Conservation (phyloP, 2,797 vertebrate genomes). For the Phrynocephalus guinanensis region DNA sequence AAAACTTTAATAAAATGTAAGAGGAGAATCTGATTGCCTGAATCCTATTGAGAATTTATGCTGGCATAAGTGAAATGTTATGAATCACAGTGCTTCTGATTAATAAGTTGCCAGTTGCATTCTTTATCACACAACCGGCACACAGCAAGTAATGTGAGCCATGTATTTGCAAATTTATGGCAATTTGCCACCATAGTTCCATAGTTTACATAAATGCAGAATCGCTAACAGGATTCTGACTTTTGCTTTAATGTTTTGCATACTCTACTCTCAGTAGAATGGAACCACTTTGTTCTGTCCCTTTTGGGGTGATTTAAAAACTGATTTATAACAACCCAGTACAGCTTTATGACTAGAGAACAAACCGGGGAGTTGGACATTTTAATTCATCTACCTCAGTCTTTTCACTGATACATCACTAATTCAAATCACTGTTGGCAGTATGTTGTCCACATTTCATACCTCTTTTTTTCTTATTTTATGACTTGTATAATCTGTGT, state of each 20-base stretch:
- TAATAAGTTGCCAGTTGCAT: too few species aligned
- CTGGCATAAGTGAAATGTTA: too few species aligned
- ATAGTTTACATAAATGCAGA: too few species aligned
- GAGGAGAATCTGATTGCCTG: background rate
- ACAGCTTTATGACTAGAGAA: background rate
- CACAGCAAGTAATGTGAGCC: too few species aligned
- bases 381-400: background rate
- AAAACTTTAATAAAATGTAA: background rate
- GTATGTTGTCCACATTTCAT: background rate
- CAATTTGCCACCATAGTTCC: too few species aligned
- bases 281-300: background rate
- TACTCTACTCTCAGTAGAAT: background rate
- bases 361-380: background rate
- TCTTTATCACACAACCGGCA: too few species aligned
- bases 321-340: background rate
- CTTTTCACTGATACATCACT: constrained; percentile 6
- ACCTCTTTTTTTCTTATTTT: background rate
- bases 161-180: too few species aligned
- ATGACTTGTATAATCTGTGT: too few species aligned
- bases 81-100: too few species aligned
- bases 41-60: too few species aligned
- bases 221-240: too few species aligned
- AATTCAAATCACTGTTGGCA: constrained; percentile 13
- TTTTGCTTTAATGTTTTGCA: background rate
- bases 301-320: constrained; percentile 1